These are phyloP conservation scores for Hypotaenidia philippensis DNA, from an alignment of 2,797 vertebrate genomes.

Conservation along the genomic window DNA sequence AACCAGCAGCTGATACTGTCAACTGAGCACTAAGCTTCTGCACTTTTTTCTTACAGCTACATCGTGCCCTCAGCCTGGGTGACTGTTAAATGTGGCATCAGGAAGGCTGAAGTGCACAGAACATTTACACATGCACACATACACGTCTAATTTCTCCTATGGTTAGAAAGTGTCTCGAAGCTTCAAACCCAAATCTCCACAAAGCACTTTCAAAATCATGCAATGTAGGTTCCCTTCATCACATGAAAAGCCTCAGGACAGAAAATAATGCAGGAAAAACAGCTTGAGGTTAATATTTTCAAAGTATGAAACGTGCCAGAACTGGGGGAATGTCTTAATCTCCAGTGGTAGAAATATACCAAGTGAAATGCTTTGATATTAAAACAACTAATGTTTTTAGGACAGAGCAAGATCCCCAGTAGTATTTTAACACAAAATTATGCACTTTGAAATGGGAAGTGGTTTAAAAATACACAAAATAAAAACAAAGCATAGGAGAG, in stretches of 20 bases:
- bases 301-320: neutral
- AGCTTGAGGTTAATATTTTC: neutral
- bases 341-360: neutral
- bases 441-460: slow-evolving; percentile 2
- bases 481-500: slow-evolving; percentile 27
- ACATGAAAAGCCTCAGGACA: neutral
- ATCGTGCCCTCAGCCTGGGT: neutral
- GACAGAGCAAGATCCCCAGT: neutral
- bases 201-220: neutral
- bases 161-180: accelerated
- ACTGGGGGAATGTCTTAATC: neutral
- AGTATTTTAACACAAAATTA: neutral
- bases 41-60: neutral
- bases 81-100: neutral
- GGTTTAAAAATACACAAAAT: slow-evolving; percentile 42
- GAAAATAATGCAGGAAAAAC: neutral
- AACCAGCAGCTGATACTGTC: neutral
- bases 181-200: neutral
- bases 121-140: neutral
- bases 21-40: neutral
- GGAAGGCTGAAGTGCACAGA: neutral
- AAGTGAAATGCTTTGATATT: neutral
- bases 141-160: accelerated
- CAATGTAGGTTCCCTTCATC: neutral
- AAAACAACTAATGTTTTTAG: neutral